Conservation (phyloP, 2,888 invertebrate species). For the Epistrophe grossulariae region DNA sequence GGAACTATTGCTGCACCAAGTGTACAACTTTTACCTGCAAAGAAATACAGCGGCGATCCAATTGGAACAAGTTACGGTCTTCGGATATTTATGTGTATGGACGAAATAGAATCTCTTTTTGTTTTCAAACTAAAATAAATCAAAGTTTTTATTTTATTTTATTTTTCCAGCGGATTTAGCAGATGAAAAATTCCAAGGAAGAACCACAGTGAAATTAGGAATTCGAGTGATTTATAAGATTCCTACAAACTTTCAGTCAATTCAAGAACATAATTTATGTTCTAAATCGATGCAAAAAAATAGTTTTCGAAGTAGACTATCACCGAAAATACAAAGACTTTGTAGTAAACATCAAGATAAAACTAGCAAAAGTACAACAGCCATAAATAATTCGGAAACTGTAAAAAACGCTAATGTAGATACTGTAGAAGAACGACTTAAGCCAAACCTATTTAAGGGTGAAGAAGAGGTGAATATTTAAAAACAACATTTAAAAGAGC, state of each 20-base stretch:
- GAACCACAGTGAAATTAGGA: constrained; percentile 91
- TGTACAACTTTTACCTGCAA: constrained; percentile 93
- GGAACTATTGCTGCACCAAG: constrained; percentile 92
- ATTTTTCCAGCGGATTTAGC: constrained; percentile 87
- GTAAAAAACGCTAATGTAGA: constrained; percentile 17
- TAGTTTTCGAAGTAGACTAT: constrained; percentile 76
- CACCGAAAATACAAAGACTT: constrained; percentile 78
- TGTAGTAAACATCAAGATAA: constrained; percentile 70
- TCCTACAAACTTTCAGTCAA: constrained; percentile 74
- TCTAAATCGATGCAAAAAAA: constrained; percentile 75
- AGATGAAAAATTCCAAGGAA: constrained; percentile 90
- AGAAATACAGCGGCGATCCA: constrained; percentile 93
- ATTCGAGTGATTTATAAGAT: constrained; percentile 89
- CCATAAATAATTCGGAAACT: constrained; percentile 53
- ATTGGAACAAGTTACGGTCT: constrained; percentile 95
- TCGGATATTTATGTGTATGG: constrained; percentile 89
- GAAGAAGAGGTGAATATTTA: constrained; percentile 47
- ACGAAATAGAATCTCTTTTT: background rate
- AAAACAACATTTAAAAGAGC: too few relatives aligned
- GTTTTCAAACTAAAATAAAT: background rate
- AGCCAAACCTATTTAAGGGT: constrained; percentile 20
- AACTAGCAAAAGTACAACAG: constrained; percentile 66
- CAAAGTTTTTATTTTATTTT: too few relatives aligned
- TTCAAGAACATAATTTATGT: constrained; percentile 74
- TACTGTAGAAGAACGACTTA: constrained; percentile 32